Percentiles rank a stretch among this genome's conserved stretches.
phyloP scores from a whole-genome alignment of 1,140 invertebrate genomes.

The silkworm (Bombyx mori) region DNA sequence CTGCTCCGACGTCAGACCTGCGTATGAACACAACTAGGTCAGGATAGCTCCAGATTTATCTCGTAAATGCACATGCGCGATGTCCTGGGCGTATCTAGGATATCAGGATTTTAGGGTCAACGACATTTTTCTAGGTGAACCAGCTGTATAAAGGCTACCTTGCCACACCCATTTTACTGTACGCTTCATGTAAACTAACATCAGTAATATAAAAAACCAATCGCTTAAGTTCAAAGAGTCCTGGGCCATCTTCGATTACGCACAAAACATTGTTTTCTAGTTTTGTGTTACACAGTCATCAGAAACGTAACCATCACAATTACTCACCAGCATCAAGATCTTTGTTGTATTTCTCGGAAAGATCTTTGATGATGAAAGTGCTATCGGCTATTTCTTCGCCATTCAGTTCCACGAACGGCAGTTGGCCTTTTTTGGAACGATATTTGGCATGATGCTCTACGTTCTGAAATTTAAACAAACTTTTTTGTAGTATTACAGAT shows the following conservation, averaged over 20 bases:
- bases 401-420: slow-evolving; percentile 94
- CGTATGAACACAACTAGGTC: slow-evolving; percentile 22
- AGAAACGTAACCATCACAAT: not conserved
- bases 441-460: slow-evolving; percentile 95
- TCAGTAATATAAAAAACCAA: too few relatives aligned
- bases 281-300: not conserved
- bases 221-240: too few relatives aligned
- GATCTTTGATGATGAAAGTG: slow-evolving; percentile 88
- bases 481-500: not conserved
- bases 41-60: slow-evolving; percentile 8
- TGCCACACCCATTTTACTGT: too few relatives aligned
- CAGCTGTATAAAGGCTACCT: not conserved
- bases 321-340: slow-evolving; percentile 81
- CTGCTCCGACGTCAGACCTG: slow-evolving; percentile 84
- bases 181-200: too few relatives aligned
- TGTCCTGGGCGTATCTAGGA: slow-evolving; percentile 23
- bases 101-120: slow-evolving; percentile 15
- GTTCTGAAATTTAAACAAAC: slow-evolving; percentile 78
- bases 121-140: slow-evolving; percentile 3
- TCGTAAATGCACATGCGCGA: slow-evolving; percentile 42
- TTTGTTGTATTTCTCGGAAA: slow-evolving; percentile 85
- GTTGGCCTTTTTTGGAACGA: slow-evolving; percentile 92
- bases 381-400: slow-evolving; percentile 94
- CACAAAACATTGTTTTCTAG: too few relatives aligned
- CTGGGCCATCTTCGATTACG: too few relatives aligned